Evolutionary conservation across 2,888 invertebrate genomes (phyloP).

Genomic region (Apantesis nais): DNA sequence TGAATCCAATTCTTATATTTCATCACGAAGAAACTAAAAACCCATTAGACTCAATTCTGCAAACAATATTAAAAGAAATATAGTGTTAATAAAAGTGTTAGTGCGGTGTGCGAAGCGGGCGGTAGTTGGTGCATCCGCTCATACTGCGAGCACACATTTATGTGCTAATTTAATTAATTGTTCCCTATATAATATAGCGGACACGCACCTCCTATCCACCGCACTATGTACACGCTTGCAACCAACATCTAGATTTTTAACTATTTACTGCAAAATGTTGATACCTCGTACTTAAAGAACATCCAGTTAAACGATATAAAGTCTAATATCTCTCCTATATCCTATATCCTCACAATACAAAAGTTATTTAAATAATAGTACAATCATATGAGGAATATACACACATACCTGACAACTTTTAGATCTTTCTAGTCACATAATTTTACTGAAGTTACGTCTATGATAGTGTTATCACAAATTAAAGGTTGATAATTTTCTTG

Average conservation of each 20-base stretch:
- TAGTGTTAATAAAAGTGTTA: constrained; percentile 75
- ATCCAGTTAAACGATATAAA: not conserved
- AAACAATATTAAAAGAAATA: constrained; percentile 62
- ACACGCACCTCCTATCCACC: constrained; percentile 49
- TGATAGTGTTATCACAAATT: no score
- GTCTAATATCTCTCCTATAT: not conserved
- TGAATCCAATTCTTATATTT: not conserved
- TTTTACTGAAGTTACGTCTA: not conserved
- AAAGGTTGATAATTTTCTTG: not conserved
- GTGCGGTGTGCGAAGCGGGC: constrained; percentile 29
- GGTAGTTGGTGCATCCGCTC: constrained; percentile 53
- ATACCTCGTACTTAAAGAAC: not conserved
- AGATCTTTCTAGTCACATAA: no score
- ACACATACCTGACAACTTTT: not conserved
- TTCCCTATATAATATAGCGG: constrained; percentile 65
- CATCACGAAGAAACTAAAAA: constrained; percentile 25
- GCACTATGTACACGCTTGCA: constrained; percentile 31
- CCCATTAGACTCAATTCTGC: constrained; percentile 38
- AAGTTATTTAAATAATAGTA: no score
- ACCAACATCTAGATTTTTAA: constrained; percentile 72
- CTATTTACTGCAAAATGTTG: constrained; percentile 33
- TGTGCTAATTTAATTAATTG: constrained; percentile 83
- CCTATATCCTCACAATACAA: not conserved
- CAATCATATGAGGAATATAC: no score
- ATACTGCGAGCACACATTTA: constrained; percentile 65